phyloP scores from a whole-genome alignment of 2,888 invertebrate genomes.

The Latrodectus hesperus region DNA sequence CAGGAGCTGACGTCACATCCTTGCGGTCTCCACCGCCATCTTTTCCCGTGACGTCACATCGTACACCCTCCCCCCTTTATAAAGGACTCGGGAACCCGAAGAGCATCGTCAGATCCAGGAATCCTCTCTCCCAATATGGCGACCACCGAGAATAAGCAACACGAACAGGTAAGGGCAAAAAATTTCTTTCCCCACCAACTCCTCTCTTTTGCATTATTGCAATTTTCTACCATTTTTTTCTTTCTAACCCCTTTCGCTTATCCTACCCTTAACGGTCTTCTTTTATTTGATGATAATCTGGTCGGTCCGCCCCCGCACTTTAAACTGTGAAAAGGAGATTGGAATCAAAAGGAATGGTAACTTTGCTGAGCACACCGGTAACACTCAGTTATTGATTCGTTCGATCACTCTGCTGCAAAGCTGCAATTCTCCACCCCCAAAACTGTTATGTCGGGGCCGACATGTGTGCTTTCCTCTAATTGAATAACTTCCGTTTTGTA shows the following conservation, averaged over 20 bases:
- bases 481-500: not conserved
- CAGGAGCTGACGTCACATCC: constrained; percentile 62
- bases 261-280: not conserved
- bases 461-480: constrained; percentile 3
- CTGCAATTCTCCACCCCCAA: not conserved
- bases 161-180: constrained; percentile 54
- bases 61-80: constrained; percentile 56
- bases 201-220: not conserved
- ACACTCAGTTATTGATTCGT: constrained; percentile 57
- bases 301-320: not conserved
- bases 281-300: not conserved
- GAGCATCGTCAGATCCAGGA: constrained; percentile 51
- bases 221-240: not conserved
- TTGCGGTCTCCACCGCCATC: constrained; percentile 64
- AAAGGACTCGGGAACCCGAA: constrained; percentile 44
- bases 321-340: not conserved
- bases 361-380: constrained; percentile 9
- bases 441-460: constrained; percentile 4
- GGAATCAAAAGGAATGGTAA: not conserved
- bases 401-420: constrained; percentile 49
- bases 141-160: constrained; percentile 49
- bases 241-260: not conserved
- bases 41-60: constrained; percentile 66
- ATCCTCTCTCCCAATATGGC: constrained; percentile 55
- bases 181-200: not conserved